Base-by-base conservation (phyloP, 2,113 vertebrate genomes). In the Setophaga coronata region DNA sequence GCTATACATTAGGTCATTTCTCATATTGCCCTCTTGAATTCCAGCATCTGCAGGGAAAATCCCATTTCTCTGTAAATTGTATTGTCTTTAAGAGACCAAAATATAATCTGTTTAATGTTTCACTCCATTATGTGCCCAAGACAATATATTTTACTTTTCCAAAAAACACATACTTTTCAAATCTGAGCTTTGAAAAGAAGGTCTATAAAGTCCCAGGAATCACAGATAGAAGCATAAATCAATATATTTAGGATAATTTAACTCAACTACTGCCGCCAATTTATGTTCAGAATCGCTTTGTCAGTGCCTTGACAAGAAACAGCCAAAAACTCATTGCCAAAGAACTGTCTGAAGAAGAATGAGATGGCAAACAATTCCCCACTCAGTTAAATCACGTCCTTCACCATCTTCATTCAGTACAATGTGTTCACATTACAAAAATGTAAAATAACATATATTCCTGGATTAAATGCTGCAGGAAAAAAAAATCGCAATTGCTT, bases 131-230 rank as follows among this genome's bases (percentile, higher is more conserved):
- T 28, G 18, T 73, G 20, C 5, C 42, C 51, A 73, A 47, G 31
- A 8, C 83, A 86, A 33, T 72, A 64, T 16, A 79, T 84, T 73
- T 76, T 25, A 85, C 14, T 94, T 91, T 93, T 61, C 66, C 58
- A 96, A 53, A 9, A 36, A 84, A 74, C 21, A 2, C 20, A 38
- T 67, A 92, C 65, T 84, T 34, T 66, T 36, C 36, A 40, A 7
- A 92, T 29, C 51, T 76, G 56, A 95, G 53, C 60, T 92, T 97
- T 97, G 40, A 94, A 64, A 93, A 78, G 14, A 10, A 90, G 31
- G 17, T 90, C 94, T 66, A 89, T 58, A 95, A 93, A 47, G 18
- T 90, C 92, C 61, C 45, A 92, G 64, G 64, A 50, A 95, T 93
- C 91, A 76, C 77, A 96, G 74, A 79, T 4, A 67, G 38, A 92